These are phyloP conservation scores for Bursaphelenchus mucronatus DNA, from an alignment of 1,140 invertebrate species.

Conservation along the genomic window DNA sequence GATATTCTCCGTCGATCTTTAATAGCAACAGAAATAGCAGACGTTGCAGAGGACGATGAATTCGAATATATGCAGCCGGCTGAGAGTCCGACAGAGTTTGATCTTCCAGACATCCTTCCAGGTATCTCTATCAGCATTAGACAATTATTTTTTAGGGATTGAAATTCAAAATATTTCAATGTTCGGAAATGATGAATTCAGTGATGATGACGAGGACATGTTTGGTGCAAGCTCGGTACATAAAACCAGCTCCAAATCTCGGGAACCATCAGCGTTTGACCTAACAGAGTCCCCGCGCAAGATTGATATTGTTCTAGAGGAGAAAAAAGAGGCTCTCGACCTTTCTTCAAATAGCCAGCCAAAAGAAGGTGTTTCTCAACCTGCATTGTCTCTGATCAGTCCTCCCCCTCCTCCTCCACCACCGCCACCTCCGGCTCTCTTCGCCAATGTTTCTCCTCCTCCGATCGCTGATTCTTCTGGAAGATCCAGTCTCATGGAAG, in stretches of 20 bases:
- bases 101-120: conserved; percentile 31
- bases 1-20: no score
- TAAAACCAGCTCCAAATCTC: conserved; percentile 9
- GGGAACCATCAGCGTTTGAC: conserved; percentile 17
- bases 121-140: conserved; percentile 20
- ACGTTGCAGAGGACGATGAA: conserved; percentile 17
- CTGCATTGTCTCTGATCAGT: not conserved
- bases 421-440: conserved; percentile 21
- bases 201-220: conserved; percentile 20
- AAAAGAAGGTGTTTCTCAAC: conserved; percentile 7
- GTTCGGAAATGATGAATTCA: conserved; percentile 20
- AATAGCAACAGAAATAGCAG: no score
- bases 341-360: conserved; percentile 10
- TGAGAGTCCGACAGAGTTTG: conserved; percentile 32
- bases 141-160: not conserved
- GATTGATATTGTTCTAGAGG: conserved; percentile 6
- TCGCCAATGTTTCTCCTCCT: conserved; percentile 15
- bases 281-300: not conserved
- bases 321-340: conserved; percentile 1
- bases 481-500: conserved; percentile 37
- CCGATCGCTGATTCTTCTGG: conserved; percentile 20
- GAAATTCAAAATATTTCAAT: not conserved
- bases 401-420: conserved; percentile 38
- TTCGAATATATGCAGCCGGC: conserved; percentile 27
- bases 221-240: conserved; percentile 1